Evolutionary conservation across 1,140 invertebrate species (phyloP), one percentile per base, ranked within the genome.

Genomic region (Fopius arisanus): DNA sequence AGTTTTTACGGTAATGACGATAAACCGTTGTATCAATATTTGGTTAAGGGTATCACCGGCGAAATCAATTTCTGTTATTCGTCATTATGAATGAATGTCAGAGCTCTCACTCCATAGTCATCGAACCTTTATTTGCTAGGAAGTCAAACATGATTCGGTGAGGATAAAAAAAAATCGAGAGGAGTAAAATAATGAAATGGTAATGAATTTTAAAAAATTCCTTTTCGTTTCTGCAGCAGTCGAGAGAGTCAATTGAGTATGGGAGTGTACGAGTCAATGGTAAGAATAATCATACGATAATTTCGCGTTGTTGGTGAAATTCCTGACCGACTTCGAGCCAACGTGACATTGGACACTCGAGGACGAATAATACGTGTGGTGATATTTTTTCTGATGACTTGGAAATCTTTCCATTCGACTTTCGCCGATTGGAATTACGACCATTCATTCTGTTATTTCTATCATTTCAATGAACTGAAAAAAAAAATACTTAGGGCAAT

Each of bases 261-360:
- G 43, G 19, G 31, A 37, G 31, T 4, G 14, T 66, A 66, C n/a
- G 29, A 66, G 3, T 37, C 28, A 66, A 67, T 41, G 37, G 40
- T n/a, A 23, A 16, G 28, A 62, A 37, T 23, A 21, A 26, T 62
- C 14, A 62, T 62, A 12, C 12, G 19, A 31, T 28, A 54, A 21
- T 40, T 62, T 37, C 5, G n/a, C 23, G 29, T 31, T 40, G 26
- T 54, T 62, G 29, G 51, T 59, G 51, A 70, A 70, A 70, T 70
- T 33, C 51, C 31, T 62, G 68, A 70, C 68, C 51, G 51, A 37
- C 31, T 26, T 33, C 37, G 33, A 16, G 23, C n/a, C 28, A 28
- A 23, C 16, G 54, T 28, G 31, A 62, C 68, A 70, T n/a, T 26
- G 43, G 43, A 51, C 19, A 37, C 43, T 51, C 43, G 43, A 51